phyloP scores from a whole-genome alignment of 2,113 vertebrate species.

The Xyrauchen texanus region DNA sequence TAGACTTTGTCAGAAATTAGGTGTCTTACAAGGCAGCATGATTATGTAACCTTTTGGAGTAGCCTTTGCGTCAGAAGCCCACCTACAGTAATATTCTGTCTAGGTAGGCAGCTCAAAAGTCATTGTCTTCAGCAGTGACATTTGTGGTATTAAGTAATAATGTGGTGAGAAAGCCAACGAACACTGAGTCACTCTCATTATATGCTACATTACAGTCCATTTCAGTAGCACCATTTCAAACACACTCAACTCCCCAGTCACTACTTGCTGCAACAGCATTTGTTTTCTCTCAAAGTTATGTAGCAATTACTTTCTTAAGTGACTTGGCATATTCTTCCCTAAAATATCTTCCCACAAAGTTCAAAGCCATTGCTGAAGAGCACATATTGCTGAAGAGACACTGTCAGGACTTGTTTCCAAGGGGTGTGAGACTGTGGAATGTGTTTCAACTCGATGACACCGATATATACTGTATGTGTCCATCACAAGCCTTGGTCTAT shows the following conservation, averaged over 20 bases:
- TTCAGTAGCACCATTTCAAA: slow-evolving; percentile 14
- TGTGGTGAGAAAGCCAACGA: not conserved
- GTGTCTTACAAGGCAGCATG: no score
- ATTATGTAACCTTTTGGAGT: not conserved
- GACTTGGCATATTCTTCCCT: not conserved
- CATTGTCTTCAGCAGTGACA: not conserved
- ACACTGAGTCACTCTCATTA: slow-evolving; percentile 42
- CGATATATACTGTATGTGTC: not conserved
- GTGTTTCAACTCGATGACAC: no score
- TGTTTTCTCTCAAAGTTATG: not conserved
- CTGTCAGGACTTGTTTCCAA: not conserved
- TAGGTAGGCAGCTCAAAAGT: not conserved
- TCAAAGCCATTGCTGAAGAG: not conserved
- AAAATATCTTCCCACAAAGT: slow-evolving; percentile 11
- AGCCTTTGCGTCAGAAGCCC: slow-evolving; percentile 11
- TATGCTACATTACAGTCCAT: slow-evolving; percentile 41
- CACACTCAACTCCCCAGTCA: slow-evolving; percentile 43
- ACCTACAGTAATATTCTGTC: not conserved
- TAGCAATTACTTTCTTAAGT: not conserved
- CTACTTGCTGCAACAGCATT: slow-evolving; percentile 18
- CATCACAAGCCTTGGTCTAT: not conserved
- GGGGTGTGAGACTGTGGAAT: not conserved
- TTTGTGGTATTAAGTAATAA: slow-evolving; percentile 29
- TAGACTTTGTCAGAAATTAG: not conserved
- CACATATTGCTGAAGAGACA: not conserved